Conservation (phyloP, 2,797 vertebrate genomes). For the Anas acuta region DNA sequence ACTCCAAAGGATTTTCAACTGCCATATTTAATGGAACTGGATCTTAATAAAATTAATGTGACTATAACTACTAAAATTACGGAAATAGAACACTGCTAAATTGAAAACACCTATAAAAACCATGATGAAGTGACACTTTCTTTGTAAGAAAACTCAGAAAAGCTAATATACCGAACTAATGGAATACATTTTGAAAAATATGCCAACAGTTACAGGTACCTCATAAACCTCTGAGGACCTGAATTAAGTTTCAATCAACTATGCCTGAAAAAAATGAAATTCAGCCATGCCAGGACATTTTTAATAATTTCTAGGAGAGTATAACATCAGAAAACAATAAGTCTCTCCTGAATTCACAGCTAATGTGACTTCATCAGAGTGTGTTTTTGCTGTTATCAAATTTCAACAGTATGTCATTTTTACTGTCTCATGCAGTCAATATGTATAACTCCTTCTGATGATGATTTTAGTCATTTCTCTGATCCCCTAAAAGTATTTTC, state of each 20-base stretch:
- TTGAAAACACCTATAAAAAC: background rate
- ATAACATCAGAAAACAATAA: background rate
- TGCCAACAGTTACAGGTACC: background rate
- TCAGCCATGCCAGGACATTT: background rate
- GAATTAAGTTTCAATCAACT: background rate
- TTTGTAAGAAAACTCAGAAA: background rate
- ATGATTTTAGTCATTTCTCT: background rate
- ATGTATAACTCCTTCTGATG: background rate
- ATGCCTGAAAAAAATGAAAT: background rate
- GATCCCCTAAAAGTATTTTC: fast-evolving
- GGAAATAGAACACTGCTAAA: background rate
- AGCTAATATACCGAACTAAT: background rate
- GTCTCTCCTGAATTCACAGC: background rate
- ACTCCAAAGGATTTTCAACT: background rate
- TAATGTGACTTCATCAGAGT: background rate
- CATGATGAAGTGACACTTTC: background rate
- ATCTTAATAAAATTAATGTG: constrained; percentile 1
- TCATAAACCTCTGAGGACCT: background rate
- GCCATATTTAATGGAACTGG: background rate
- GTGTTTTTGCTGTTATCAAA: fast-evolving
- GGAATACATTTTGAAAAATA: background rate
- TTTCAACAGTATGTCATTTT: background rate
- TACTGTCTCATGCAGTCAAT: background rate
- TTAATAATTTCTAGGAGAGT: background rate
- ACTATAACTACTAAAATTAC: background rate